Conservation (phyloP, 2,888 invertebrate species). For the Druceiella hillmani region DNA sequence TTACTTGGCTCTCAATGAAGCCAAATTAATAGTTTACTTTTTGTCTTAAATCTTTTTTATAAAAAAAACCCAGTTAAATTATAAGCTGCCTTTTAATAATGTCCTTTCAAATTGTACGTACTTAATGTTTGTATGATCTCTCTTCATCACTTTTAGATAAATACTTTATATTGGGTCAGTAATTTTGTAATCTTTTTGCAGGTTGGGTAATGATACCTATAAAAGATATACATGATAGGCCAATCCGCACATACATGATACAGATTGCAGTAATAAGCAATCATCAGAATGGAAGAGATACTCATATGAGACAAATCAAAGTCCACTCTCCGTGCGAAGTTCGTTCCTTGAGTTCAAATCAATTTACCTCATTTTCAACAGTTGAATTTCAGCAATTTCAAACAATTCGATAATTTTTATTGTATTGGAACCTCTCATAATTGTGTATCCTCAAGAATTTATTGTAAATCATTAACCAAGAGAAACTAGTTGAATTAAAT, state of each 20-base stretch:
- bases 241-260: slow-evolving; percentile 92
- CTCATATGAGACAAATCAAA: slow-evolving; percentile 96
- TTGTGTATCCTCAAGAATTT: too few relatives aligned
- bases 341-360: slow-evolving; percentile 60
- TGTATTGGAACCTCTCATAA: background rate
- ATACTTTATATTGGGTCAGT: too few relatives aligned
- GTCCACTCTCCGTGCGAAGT: slow-evolving; percentile 82
- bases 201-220: slow-evolving; percentile 96
- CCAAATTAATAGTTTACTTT: too few relatives aligned
- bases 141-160: too few relatives aligned
- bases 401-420: slow-evolving; percentile 61
- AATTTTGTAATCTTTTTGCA: slow-evolving; percentile 31
- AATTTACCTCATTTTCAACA: slow-evolving; percentile 74
- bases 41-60: too few relatives aligned
- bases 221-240: slow-evolving; percentile 79
- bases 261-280: slow-evolving; percentile 96
- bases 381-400: slow-evolving; percentile 78
- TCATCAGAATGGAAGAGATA: slow-evolving; percentile 98
- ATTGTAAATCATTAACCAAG: background rate
- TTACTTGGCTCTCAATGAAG: too few relatives aligned
- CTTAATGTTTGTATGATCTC: too few relatives aligned
- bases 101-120: too few relatives aligned
- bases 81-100: too few relatives aligned
- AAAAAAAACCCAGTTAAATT: too few relatives aligned
- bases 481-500: background rate